Base-by-base conservation (phyloP, 1,140 invertebrate genomes). In the Cataglyphis hispanica region DNA sequence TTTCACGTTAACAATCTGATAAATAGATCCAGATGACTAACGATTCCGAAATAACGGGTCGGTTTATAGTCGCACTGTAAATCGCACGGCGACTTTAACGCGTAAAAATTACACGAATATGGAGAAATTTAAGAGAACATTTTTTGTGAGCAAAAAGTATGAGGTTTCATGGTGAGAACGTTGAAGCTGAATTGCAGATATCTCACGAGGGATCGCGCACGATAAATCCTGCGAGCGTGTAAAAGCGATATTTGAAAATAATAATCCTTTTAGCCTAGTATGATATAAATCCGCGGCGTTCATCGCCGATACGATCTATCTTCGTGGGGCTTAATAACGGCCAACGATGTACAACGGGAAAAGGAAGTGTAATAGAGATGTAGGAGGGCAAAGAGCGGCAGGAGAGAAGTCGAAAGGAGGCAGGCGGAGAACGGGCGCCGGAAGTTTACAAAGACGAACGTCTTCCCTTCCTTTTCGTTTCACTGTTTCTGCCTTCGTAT, bases 401-500 rank as follows among this genome's bases (percentile, higher is more conserved):
- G 37, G 4, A 25, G 19, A 61, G 60, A 37, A 50, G 43, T 64
- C 61, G 27, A 85, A 60, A 40, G n/a, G 67, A 64, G 58, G 25
- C 34, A 27, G 67, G 70, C 22, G 10, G 69, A 43, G 6, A 1
- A 4, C n/a, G 34, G 10, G 46, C 64, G 74, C 67, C 66, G 66
- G 60, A 76, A 83, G 53, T 75, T 76, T 74, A 78, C 67, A 81
- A 72, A 76, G 63, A 84, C 46, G 46, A 81, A 84, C 67, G 63
- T 80, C 75, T 64, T 64, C 43, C 27, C 77, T n/a, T n/a, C n/a
- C 31, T 63, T 69, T 70, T 74, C 50, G 61, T 58, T 70, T 34
- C 61, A 58, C 46, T 76, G 70, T 86, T 88, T 89, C 78, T 84
- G 67, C 80, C 85, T 70, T 89, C 67, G 80, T 85, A 91, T 91